Base-by-base conservation (phyloP, 2,797 vertebrate genomes). In the Sebastes umbrosus region DNA sequence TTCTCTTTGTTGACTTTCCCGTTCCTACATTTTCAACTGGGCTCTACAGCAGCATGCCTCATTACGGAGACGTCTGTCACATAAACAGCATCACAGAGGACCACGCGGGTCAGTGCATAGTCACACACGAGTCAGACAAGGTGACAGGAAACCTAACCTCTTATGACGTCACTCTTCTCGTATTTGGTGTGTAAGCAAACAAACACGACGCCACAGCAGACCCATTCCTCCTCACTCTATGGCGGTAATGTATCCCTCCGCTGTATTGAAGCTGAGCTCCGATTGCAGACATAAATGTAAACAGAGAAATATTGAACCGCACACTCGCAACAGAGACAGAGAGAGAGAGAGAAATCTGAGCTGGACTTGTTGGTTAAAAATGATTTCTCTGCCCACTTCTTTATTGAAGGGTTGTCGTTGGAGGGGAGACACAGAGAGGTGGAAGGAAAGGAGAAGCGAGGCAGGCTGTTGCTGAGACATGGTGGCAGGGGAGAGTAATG, bases 241-340 rank as follows among this genome's bases (percentile, higher is more conserved):
- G 60, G 58, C 50, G 72, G 75, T 46, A 82, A 90, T 74, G 77
- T 27, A 54, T 70, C 83, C 70, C 39, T 43, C 12, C n/a, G 59
- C 54, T 69, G 70, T 39, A 63, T 36, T 77, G 70, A 74, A 69
- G 73, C 72, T n/a, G 22, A 69, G 77, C 80, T 87, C 87, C 31
- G 29, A 84, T 84, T 89, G 73, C 76, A 85, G 79, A 83, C 80
- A 59, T 14, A 43, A 82, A 88, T 69, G 72, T 85, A 89, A 88
- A 90, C 86, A 87, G 83, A 89, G 82, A 84, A 82, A 89, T 87
- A 85, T 55, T 79, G 84, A 88, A 80, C 80, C 63, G 72, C 32
- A 80, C 43, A 50, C 72, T 20, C 52, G 39, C 65, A 25, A 70
- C 75, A 22, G 29, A 69, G 20, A 24, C 18, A 24, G n/a, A 55